Percentiles rank a stretch among this genome's conserved stretches.
phyloP scores from a whole-genome alignment of 2,797 vertebrate genomes.

The Clamator glandarius region DNA sequence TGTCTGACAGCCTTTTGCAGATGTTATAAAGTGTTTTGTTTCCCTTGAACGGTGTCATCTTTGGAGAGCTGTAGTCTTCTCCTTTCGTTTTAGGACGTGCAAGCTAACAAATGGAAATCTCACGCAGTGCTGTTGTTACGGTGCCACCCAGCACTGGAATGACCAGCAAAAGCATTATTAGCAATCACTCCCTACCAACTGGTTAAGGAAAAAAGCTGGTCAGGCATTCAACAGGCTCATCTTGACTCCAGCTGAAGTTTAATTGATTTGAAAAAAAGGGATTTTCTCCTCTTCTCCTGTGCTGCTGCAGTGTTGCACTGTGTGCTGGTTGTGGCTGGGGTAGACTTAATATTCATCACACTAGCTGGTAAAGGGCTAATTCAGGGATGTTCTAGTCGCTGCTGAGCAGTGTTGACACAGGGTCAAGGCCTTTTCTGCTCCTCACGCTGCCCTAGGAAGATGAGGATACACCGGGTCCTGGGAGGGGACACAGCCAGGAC shows the following conservation, averaged over 20 bases:
- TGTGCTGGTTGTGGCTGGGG: too few species aligned
- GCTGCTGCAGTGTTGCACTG: rapidly evolving
- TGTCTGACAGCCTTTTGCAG: background rate
- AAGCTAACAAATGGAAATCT: background rate
- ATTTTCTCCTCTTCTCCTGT: background rate
- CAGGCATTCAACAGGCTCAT: background rate
- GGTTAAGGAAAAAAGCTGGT: background rate
- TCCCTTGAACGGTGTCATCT: background rate
- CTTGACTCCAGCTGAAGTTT: background rate
- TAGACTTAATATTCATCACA: too few species aligned
- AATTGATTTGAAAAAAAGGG: background rate
- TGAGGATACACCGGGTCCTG: too few species aligned
- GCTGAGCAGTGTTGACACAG: too few species aligned
- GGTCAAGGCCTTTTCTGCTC: too few species aligned
- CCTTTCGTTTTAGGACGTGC: background rate
- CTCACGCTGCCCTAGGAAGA: too few species aligned
- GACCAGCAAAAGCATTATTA: background rate
- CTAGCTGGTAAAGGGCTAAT: too few species aligned
- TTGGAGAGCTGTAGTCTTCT: background rate
- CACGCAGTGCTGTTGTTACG: rapidly evolving
- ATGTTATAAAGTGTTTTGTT: background rate
- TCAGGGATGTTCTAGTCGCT: too few species aligned
- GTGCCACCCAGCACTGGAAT: background rate
- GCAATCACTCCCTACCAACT: background rate
- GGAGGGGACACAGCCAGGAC: too few species aligned